These are phyloP conservation scores for Pyrrhura leucotis DNA, from an alignment of 2,797 vertebrate species.

Conservation along the genomic window DNA sequence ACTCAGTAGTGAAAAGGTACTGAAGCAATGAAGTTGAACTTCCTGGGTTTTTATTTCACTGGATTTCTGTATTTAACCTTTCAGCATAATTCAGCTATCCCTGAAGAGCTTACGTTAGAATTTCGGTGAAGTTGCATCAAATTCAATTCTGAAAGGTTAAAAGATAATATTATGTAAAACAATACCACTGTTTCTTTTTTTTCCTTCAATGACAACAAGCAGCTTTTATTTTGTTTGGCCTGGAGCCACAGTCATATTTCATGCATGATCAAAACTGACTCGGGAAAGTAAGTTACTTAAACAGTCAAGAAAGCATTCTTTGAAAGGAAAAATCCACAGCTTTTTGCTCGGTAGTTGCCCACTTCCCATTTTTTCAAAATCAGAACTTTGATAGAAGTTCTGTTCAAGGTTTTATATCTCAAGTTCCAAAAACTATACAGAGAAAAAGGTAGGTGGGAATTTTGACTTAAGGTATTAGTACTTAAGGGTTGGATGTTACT, in stretches of 20 bases:
- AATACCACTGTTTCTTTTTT: neutral
- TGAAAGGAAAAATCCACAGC: neutral
- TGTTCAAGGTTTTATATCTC: neutral
- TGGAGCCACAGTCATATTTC: neutral
- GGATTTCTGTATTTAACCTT: neutral
- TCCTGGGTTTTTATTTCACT: neutral
- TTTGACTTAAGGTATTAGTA: neutral
- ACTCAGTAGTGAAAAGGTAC: neutral
- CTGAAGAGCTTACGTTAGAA: neutral
- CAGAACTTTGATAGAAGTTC: neutral
- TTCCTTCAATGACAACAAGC: neutral
- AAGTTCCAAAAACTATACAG: neutral
- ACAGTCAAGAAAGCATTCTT: neutral
- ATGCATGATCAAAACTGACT: neutral
- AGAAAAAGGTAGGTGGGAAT: fast-evolving
- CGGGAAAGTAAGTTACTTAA: neutral
- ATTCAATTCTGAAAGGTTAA: neutral
- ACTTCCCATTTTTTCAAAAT: neutral
- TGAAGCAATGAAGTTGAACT: neutral
- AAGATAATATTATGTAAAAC: neutral
- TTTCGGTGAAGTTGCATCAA: neutral
- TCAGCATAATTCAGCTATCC: neutral
- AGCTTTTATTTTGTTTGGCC: neutral
- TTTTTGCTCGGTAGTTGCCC: neutral
- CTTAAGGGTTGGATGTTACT: neutral